Base-by-base conservation (phyloP, 2,113 vertebrate species). In the Upupa epops region DNA sequence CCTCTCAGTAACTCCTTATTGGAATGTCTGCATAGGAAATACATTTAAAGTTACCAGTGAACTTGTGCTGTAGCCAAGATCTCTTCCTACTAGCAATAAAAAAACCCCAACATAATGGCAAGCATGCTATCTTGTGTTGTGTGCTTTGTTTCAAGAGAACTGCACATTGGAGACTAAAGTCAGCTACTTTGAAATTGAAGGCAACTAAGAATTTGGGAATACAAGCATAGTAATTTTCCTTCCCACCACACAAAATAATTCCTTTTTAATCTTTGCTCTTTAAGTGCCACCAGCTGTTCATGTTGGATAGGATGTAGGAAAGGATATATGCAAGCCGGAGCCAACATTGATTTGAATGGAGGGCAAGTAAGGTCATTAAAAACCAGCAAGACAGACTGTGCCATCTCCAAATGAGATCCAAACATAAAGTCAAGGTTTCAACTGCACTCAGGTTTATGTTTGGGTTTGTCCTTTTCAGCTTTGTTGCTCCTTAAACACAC, bases 231-330 rank as follows among this genome's bases (percentile, higher is more conserved):
- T 24, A 14, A 29, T 79, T 72, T 89, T 84, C 26, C 42, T 89
- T 84, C 48, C 59, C 76, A 48, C 46, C 24, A 51, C 16, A 25
- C 28, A 61, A 42, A 87, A 36, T 66, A 92, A 59, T n/a, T 83
- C 34, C 42, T 58, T 6, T 65, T 79, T 34, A 46, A 64, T 86
- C n/a, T 85, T 82, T 11, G 9, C 34, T 76, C 4, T 76, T 34
- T 31, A 89, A 86, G 49, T 83, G 54, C 49, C 69, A 84, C 56
- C 51, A 88, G 73, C 81, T 92, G 89, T 76, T 92, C 26, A 3
- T 31, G 56, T 45, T 76, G 73, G 80, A 90, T 76, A 93, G 93
- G 74, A 87, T 65, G 40, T 22, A 59, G 54, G 81, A 92, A 84
- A 63, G 4, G 11, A 59, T 55, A 65, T 24, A 69, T 18, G 16